These are phyloP conservation scores for Halcyon badia DNA, from an alignment of 2,797 vertebrate genomes.

Conservation along the genomic window DNA sequence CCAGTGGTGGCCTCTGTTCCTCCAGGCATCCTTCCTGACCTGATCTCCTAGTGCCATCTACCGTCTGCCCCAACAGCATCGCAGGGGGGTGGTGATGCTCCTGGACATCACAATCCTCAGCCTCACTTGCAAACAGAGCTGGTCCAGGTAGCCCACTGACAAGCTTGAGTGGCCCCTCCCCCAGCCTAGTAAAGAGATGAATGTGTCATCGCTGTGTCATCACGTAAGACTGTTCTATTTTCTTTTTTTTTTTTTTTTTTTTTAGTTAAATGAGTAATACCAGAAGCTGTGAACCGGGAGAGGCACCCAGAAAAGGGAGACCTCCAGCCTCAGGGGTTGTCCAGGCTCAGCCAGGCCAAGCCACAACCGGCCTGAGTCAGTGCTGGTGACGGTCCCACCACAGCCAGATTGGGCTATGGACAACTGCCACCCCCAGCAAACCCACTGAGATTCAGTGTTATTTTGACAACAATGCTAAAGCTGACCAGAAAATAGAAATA, in stretches of 20 bases:
- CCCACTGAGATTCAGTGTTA: neutral
- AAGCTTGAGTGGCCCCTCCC: neutral
- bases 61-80: rapidly evolving
- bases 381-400: neutral
- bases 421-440: neutral
- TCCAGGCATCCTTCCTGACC: neutral
- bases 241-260: neutral
- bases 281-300: neutral
- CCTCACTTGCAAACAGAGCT: neutral
- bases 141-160: neutral
- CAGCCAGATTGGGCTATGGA: rapidly evolving
- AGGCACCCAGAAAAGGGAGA: neutral
- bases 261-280: neutral
- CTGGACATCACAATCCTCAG: rapidly evolving
- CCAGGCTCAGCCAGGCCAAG: neutral
- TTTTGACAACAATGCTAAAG: neutral
- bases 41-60: neutral
- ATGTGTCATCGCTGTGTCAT: neutral
- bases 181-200: rapidly evolving
- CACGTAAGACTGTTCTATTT: neutral
- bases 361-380: neutral
- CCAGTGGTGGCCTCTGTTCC: neutral
- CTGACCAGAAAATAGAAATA: neutral
- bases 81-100: rapidly evolving
- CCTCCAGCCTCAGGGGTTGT: neutral